phyloP scores from a whole-genome alignment of 2,888 invertebrate species.

The Eilema griseolum region DNA sequence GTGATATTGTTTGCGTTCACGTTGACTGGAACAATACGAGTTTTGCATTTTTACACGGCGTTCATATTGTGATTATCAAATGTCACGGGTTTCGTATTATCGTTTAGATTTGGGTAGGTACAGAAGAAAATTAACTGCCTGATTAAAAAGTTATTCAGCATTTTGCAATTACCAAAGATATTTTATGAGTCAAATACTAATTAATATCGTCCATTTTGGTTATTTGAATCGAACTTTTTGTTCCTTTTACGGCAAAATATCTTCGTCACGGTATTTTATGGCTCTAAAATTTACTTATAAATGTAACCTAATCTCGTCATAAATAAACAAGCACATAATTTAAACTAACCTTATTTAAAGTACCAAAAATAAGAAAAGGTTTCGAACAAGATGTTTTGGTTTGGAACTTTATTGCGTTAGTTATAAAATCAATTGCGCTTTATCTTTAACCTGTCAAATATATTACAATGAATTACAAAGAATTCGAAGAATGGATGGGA shows the following conservation, averaged over 20 bases:
- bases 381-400: constrained; percentile 33
- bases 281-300: constrained; percentile 18
- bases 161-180: constrained; percentile 23
- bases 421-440: constrained; percentile 18
- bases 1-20: constrained; percentile 20
- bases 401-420: constrained; percentile 22
- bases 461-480: constrained; percentile 18
- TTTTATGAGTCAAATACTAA: constrained; percentile 20
- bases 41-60: constrained; percentile 43
- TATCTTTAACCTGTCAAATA: constrained; percentile 19
- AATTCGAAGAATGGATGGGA: constrained; percentile 12
- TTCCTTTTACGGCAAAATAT: constrained; percentile 4
- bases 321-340: constrained; percentile 42
- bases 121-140: constrained; percentile 51
- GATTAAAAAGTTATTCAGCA: constrained; percentile 46
- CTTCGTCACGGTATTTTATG: constrained; percentile 6
- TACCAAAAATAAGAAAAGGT: constrained; percentile 31
- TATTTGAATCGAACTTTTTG: not conserved
- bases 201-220: constrained; percentile 15
- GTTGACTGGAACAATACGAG: constrained; percentile 21
- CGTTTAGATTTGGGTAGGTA: constrained; percentile 50
- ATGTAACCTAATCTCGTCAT: constrained; percentile 24
- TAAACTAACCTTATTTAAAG: constrained; percentile 34
- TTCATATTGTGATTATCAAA: constrained; percentile 52
- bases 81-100: constrained; percentile 50